A percentile compares a stretch with the other conserved stretches of the same genome.
These are phyloP conservation scores for Diadumene lineata DNA, from an alignment of 92 coral and sea anemone species.

Conservation along the genomic window DNA sequence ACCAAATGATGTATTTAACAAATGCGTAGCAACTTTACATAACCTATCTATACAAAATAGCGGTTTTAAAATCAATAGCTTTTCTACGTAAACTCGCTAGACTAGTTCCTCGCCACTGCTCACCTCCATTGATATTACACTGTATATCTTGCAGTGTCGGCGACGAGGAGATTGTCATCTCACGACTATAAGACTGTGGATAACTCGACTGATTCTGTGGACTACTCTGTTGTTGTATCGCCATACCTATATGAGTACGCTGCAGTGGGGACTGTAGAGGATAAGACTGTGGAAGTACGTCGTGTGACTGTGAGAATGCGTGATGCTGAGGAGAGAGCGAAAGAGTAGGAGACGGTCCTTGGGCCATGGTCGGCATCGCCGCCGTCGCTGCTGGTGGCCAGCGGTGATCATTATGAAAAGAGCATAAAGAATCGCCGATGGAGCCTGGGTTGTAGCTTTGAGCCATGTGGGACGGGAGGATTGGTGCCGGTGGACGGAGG, in stretches of 20 bases:
- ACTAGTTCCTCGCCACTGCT: slow-evolving; percentile 99
- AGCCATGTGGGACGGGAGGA: slow-evolving; percentile 98
- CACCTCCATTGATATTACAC: slow-evolving; percentile 97
- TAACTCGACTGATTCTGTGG: slow-evolving; percentile 79
- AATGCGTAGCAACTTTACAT: no score
- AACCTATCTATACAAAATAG: slow-evolving; percentile 81
- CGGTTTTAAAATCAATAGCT: slow-evolving; percentile 91
- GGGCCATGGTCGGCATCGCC: slow-evolving; percentile 99
- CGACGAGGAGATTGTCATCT: slow-evolving; percentile 99
- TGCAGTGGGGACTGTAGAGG: slow-evolving; percentile 88
- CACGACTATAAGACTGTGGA: slow-evolving; percentile 84
- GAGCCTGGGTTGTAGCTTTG: slow-evolving; percentile 97
- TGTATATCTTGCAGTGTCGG: slow-evolving; percentile 98
- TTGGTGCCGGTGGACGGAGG: slow-evolving; percentile 98
- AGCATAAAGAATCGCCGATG: slow-evolving; percentile 84
- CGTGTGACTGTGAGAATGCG: slow-evolving; percentile 93
- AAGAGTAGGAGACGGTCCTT: slow-evolving; percentile 88
- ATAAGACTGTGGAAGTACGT: slow-evolving; percentile 87
- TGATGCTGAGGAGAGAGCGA: slow-evolving; percentile 90
- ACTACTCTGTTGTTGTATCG: slow-evolving; percentile 83
- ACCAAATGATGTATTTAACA: no score
- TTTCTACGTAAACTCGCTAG: slow-evolving; percentile 92
- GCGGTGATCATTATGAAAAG: slow-evolving; percentile 99
- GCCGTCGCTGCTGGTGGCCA: slow-evolving; percentile 98
- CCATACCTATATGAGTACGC: slow-evolving; percentile 84